phyloP scores from a whole-genome alignment of 2,113 vertebrate species.

The Spermophilus dauricus region DNA sequence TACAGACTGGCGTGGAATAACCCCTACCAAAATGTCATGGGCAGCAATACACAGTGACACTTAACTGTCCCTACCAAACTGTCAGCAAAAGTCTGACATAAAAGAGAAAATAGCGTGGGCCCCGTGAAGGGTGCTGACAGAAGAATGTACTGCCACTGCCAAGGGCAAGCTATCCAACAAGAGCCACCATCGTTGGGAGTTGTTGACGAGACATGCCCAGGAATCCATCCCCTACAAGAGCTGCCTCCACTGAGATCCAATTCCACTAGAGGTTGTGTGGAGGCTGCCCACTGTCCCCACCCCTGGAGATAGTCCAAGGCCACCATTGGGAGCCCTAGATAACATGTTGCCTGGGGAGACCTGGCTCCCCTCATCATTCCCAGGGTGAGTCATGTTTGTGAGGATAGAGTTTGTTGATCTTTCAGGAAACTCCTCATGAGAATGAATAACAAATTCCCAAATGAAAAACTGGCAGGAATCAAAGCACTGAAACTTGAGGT shows the following conservation, averaged over 20 bases:
- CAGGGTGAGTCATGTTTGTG: conserved; percentile 60
- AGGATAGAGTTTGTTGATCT: conserved; percentile 67
- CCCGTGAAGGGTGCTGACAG: not conserved
- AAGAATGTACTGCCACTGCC: not conserved
- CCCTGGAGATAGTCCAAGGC: conserved; percentile 58
- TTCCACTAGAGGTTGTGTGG: not conserved
- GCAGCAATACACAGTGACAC: not conserved
- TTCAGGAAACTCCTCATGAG: conserved; percentile 63
- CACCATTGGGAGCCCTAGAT: conserved; percentile 63
- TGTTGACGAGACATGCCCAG: not conserved
- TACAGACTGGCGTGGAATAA: not conserved
- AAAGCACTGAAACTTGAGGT: conserved; percentile 39
- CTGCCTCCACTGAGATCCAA: not conserved
- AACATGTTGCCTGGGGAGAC: not conserved
- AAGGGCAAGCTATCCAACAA: not conserved
- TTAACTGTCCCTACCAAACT: not conserved
- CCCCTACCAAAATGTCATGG: not conserved
- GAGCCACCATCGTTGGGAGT: not conserved
- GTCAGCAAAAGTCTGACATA: conserved; percentile 6
- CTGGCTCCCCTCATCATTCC: conserved; percentile 52
- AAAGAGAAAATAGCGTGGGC: not conserved
- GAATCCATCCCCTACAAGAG: not conserved
- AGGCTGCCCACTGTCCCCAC: not conserved
- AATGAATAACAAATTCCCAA: conserved; percentile 63
- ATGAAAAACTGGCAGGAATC: conserved; percentile 2